Evolutionary conservation across 2,797 vertebrate species (phyloP), one percentile per base, ranked within the genome.

Genomic region (Apodemus agrarius): DNA sequence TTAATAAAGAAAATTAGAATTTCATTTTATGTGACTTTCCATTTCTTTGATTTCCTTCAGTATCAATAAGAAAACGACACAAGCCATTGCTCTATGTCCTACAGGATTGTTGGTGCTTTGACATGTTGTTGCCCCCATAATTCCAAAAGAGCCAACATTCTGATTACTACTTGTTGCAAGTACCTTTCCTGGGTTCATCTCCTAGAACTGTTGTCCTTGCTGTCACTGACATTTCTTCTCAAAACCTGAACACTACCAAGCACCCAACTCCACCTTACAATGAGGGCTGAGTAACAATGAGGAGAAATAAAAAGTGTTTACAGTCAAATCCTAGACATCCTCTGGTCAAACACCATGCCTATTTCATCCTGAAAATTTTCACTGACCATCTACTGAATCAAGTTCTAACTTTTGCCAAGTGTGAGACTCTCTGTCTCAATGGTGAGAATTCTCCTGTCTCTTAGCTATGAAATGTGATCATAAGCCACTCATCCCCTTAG

Each of bases 1-100:
- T 67, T 92, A 89, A 52, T 43, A 92, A 11, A 57, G 81, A 93
- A 57, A 93, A 92, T 74, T 87, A 49, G n/a, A 89, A 89, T 40
- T 87, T 88, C 16, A 83, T 65, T 86, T 92, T 86, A 59, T n/a
- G 40, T 81, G 90, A 72, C 82, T 89, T 83, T 82, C 22, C 21
- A 29, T 80, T 72, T 86, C 3, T 93, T 92, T 81, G 8, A 65
- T 87, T 96, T 63, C 69, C 24, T 94, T 95, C 29, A 89, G 52
- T 65, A 3, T 29, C 26, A 69, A 6, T 59, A 82, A 93, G 34
- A 79, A 96, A 93, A 75, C 52, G 1, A 17, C 37, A 86, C 24
- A 93, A 78, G 31, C 6, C 16, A 5, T 31, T 57, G 86, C 26
- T 7, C 12, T 52, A 69, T 6, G 13, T 26, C 54, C 26, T 59